Base-by-base conservation (phyloP, 2,797 vertebrate genomes). In the Sitta carolinensis region DNA sequence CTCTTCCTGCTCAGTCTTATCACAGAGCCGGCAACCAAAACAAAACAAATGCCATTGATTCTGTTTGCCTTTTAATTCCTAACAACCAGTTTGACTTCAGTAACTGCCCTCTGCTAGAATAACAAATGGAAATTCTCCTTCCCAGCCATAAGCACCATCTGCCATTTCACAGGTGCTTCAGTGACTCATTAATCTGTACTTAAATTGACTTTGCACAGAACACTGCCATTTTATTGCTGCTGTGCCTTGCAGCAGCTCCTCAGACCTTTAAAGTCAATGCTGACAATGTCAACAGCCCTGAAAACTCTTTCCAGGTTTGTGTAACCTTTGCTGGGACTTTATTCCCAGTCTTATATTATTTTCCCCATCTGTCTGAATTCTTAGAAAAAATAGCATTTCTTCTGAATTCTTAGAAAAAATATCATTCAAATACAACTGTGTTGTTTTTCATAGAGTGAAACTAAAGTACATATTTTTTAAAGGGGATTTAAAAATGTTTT, bases 141-240 rank as follows among this genome's bases (percentile, higher is more conserved):
- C 45, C 40, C 72, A 83, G 62, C 36, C 63, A 61, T 26, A 62
- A 88, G 89, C 78, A 91, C 89, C 96, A 94, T 95, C 95, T 96
- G 95, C 64, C 73, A 68, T 90, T 94, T 90, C 84, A 70, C 64
- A 89, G 91, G 78, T 66, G 79, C 87, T 95, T 87, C 89, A 58
- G 76, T 80, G 87, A 84, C 66, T 96, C 94, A 91, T 94, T 93
- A 93, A 64, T 78, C 81, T 76, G 63, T 30, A 66, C 72, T 83
- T 87, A 38, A 74, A 85, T 36, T 73, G 91, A 62, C 83, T 94
- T 94, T 70, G 93, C 90, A 77, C 68, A 95, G 50, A 93, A 61
- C 58, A 14, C 42, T 81, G 76, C 84, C 30, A 18, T 83, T 95
- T 91, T 87, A 90, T 77, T 91, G 92, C 84, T 84, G 81, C 83